These are phyloP conservation scores for Crypturellus tataupa DNA, from an alignment of 2,797 vertebrate genomes.

Conservation along the genomic window DNA sequence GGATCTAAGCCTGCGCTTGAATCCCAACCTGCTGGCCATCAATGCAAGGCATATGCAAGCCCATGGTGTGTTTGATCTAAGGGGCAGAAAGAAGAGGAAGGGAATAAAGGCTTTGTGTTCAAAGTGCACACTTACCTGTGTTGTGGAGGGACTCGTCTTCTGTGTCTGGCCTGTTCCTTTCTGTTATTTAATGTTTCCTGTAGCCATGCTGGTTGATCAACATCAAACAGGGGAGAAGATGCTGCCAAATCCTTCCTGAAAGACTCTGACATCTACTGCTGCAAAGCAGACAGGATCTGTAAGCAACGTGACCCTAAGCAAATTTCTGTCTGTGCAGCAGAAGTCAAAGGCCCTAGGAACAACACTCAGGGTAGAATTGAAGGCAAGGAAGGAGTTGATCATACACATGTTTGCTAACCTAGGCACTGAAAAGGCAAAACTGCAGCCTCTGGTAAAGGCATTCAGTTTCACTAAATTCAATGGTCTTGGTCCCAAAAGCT, in stretches of 20 bases:
- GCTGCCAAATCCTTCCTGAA: slow-evolving; percentile 30
- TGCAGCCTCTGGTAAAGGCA: background rate
- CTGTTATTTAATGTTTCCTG: slow-evolving; percentile 41
- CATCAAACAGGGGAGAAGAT: slow-evolving; percentile 11
- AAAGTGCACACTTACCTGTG: background rate
- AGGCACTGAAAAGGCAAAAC: background rate
- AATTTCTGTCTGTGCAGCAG: background rate
- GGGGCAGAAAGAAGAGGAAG: background rate
- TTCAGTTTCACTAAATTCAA: background rate
- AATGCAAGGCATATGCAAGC: background rate
- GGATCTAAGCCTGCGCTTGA: background rate
- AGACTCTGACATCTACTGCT: slow-evolving; percentile 25
- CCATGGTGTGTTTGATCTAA: background rate
- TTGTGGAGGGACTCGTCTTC: background rate
- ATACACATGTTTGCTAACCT: background rate
- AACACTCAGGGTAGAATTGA: background rate
- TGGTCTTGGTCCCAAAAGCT: background rate
- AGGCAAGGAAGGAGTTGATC: background rate
- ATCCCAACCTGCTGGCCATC: background rate
- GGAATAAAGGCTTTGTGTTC: background rate
- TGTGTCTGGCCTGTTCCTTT: background rate
- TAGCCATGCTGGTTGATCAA: background rate
- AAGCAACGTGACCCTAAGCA: slow-evolving; percentile 26
- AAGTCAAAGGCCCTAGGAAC: background rate
- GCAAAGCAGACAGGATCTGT: slow-evolving; percentile 13